Evolutionary conservation across 2,888 invertebrate species (phyloP).

Genomic region (Vesta saturnalis): DNA sequence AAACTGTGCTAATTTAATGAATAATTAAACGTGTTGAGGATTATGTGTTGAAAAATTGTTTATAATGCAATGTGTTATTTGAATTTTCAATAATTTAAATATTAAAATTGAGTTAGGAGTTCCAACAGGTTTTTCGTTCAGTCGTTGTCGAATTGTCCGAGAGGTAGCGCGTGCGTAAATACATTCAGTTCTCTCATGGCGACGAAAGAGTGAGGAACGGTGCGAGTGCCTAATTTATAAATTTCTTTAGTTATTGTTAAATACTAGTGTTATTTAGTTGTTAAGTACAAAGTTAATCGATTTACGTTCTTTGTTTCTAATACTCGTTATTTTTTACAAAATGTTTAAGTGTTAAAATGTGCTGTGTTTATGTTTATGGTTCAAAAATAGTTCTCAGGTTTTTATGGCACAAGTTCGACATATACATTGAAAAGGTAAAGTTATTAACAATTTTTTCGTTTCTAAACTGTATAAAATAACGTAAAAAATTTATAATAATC

Average conservation of each 20-base stretch:
- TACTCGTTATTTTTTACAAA: constrained; percentile 41
- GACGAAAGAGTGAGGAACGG: constrained; percentile 43
- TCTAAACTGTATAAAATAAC: no score
- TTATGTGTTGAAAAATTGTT: neutral
- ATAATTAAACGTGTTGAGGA: no score
- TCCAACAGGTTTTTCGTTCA: constrained; percentile 22
- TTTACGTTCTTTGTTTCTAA: constrained; percentile 36
- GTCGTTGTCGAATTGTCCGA: constrained; percentile 38
- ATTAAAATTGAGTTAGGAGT: neutral
- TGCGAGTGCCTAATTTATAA: constrained; percentile 45
- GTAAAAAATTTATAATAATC: neutral
- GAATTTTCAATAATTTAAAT: no score
- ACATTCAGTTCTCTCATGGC: constrained; percentile 44
- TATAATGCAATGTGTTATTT: no score
- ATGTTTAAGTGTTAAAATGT: constrained; percentile 50
- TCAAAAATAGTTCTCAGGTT: constrained; percentile 50
- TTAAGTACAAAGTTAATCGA: constrained; percentile 41
- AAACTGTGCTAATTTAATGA: no score
- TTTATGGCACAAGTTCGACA: constrained; percentile 43
- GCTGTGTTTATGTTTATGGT: constrained; percentile 49
- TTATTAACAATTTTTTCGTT: constrained; percentile 2
- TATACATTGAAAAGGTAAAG: constrained; percentile 42
- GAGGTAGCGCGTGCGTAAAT: constrained; percentile 42
- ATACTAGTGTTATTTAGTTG: constrained; percentile 45
- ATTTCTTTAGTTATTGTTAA: constrained; percentile 46